Conservation (phyloP, 2,797 vertebrate species). For the Chelon labrosus region DNA sequence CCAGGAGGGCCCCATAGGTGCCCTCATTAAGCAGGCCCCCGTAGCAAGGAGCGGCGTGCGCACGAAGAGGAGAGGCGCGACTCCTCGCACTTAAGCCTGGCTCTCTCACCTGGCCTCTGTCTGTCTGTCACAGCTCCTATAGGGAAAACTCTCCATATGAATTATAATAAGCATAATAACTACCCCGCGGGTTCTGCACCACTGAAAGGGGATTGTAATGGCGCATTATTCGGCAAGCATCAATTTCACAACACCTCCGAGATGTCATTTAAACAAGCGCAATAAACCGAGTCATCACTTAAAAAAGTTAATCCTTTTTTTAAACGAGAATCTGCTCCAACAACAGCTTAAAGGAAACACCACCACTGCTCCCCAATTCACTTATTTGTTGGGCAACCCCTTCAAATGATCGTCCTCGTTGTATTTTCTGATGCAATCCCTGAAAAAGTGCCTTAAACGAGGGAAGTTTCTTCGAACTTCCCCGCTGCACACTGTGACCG, state of each 20-base stretch:
- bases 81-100: conserved; percentile 60
- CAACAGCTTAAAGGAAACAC: background rate
- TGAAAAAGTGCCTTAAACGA: conserved; percentile 49
- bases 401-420: background rate
- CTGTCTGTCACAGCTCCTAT: conserved; percentile 79
- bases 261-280: conserved; percentile 25
- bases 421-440: conserved; percentile 29
- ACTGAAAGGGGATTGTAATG: conserved; percentile 20
- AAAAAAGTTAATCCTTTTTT: background rate
- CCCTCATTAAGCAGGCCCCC: conserved; percentile 84
- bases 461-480: conserved; percentile 73
- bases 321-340: background rate
- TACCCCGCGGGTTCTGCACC: conserved; percentile 19
- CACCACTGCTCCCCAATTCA: too few species aligned
- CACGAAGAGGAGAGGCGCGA: conserved; percentile 67
- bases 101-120: conserved; percentile 71
- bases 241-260: conserved; percentile 31
- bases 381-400: background rate
- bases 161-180: conserved; percentile 78
- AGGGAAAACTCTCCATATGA: conserved; percentile 59
- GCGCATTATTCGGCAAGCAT: conserved; percentile 39
- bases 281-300: conserved; percentile 60
- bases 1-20: conserved; percentile 83
- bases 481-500: conserved; percentile 74
- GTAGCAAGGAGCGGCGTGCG: conserved; percentile 67